phyloP scores from a whole-genome alignment of 1,140 invertebrate genomes.

The Stratiolaelaps scimitus region DNA sequence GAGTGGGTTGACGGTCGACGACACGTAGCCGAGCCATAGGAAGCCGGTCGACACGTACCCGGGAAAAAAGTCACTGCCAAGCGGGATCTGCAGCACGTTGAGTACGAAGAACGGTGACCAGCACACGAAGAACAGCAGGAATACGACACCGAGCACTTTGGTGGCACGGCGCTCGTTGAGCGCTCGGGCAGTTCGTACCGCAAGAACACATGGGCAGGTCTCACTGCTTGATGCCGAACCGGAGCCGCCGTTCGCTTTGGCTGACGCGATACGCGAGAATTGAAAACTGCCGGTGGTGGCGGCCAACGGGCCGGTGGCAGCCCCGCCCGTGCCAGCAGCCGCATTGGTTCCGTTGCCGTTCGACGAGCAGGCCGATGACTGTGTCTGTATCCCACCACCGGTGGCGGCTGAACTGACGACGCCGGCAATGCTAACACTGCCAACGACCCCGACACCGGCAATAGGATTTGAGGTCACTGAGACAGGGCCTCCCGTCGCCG shows the following conservation, averaged over 20 bases:
- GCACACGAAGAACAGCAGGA: slow-evolving; percentile 79
- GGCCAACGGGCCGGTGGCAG: not conserved
- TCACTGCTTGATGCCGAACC: slow-evolving; percentile 37
- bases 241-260: slow-evolving; percentile 54
- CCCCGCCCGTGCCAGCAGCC: not conserved
- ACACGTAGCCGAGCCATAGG: slow-evolving; percentile 75
- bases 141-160: slow-evolving; percentile 82
- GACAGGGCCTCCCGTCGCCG: slow-evolving; percentile 54
- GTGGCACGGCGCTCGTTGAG: slow-evolving; percentile 71
- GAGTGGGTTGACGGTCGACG: slow-evolving; percentile 75
- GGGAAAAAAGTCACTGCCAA: slow-evolving; percentile 50
- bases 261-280: slow-evolving; percentile 4
- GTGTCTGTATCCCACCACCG: slow-evolving; percentile 40
- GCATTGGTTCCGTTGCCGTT: slow-evolving; percentile 47
- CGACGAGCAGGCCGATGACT: slow-evolving; percentile 61
- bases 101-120: slow-evolving; percentile 87
- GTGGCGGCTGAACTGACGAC: slow-evolving; percentile 43
- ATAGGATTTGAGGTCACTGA: slow-evolving; percentile 51
- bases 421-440: no score
- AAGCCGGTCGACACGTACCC: slow-evolving; percentile 55
- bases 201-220: slow-evolving; percentile 25
- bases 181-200: slow-evolving; percentile 39
- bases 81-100: slow-evolving; percentile 61
- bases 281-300: slow-evolving; percentile 7
- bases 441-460: slow-evolving; percentile 40